Base-by-base conservation (phyloP, 2,888 invertebrate genomes). In the Eupithecia tripunctaria region DNA sequence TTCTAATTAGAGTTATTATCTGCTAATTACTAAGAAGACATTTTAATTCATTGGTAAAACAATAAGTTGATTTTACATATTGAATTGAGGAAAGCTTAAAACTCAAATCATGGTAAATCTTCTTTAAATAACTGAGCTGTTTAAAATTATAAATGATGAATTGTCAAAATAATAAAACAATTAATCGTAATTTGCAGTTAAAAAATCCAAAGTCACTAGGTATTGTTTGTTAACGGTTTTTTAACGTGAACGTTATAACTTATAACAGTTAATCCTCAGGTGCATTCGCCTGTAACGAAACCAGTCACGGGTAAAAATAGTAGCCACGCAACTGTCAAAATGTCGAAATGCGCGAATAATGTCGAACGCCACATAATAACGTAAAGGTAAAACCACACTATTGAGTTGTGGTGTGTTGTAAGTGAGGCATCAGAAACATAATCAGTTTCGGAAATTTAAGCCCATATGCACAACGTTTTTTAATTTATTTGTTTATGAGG, bases 341-440 rank as follows among this genome's bases (percentile, higher is more conserved):
- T 68, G 72, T 75, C 62, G 59, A 73, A 71, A 71, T 74, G 74
- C 72, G 78, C 76, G 73, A 76, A 78, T 79, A 76, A 80, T 78
- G 77, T 68, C 60, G 69, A 56, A 56, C 25, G 51, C 51, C 74
- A 68, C 71, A 64, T 77, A 77, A 76, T 76, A 76, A 5, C 14
- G 25, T 56, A 25, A 56, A 56, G 56, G 56, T 25, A 10, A 21
- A 56, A 56, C 25, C 14, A 56, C 56, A 56, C 21, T 25, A 25
- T 25, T 56, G 25, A 14, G 1, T 14, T 0, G 14, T 21, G 21
- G 10, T 18, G 10, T 14, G 12, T n/a, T 25, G 56, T n/a, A n/a
- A 18, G 18, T 25, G 47, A 51, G 10, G 47, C n/a, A 3, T 51
- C 47, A 21, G 47, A 47, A 47, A n/a, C 18, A 43, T n/a, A 18